Percentiles rank a stretch among this genome's conserved stretches.
These are phyloP conservation scores for Passer domesticus DNA, from an alignment of 2,113 vertebrate species.

Conservation along the genomic window DNA sequence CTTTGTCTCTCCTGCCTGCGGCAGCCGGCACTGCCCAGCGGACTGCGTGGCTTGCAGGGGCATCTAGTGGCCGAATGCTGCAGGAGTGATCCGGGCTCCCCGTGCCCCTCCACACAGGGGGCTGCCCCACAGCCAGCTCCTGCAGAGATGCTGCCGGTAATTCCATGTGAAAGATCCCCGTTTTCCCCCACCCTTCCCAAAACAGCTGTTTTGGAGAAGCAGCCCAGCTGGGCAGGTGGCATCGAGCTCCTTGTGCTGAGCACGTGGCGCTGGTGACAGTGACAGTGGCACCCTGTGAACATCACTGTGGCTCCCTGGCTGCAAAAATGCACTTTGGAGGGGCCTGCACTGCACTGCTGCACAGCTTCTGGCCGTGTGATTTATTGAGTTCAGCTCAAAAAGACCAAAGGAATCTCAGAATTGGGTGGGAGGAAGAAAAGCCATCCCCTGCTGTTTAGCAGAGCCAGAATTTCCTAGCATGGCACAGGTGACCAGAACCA, in stretches of 20 bases:
- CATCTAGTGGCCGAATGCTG: constrained; percentile 46
- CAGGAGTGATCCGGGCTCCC: rapidly evolving
- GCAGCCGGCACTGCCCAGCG: neutral
- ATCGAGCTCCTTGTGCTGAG: neutral
- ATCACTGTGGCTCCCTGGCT: rapidly evolving
- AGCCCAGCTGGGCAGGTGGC: neutral
- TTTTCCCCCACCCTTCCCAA: neutral
- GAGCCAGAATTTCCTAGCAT: neutral
- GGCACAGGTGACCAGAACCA: neutral
- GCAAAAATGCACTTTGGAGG: neutral
- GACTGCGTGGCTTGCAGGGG: constrained; percentile 29
- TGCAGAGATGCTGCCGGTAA: neutral
- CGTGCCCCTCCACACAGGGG: rapidly evolving
- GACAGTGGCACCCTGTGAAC: neutral
- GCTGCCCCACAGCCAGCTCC: neutral
- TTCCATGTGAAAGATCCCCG: rapidly evolving
- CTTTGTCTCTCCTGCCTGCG: neutral
- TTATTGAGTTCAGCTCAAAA: neutral
- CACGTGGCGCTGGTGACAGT: rapidly evolving
- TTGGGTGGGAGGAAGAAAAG: neutral
- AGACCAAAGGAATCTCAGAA: neutral
- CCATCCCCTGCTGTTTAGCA: rapidly evolving
- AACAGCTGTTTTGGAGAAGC: rapidly evolving
- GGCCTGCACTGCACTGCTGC: neutral
- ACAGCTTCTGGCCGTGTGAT: neutral